Base-by-base conservation (phyloP, 2,113 vertebrate genomes). In the Ameiurus melas region DNA sequence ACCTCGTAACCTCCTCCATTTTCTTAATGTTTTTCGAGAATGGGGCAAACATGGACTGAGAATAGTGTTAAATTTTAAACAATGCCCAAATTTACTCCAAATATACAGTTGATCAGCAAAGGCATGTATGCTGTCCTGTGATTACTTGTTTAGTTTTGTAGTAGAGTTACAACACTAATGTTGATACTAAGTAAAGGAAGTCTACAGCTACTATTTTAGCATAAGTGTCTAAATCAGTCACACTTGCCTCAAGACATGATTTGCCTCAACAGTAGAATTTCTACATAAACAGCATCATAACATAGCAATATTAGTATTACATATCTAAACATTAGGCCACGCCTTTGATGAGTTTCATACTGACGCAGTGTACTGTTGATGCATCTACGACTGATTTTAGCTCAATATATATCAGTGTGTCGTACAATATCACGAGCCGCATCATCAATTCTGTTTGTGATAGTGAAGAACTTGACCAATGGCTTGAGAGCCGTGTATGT, bases 1-100 rank as follows among this genome's bases (percentile, higher is more conserved):
- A 91, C 91, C 87, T 89, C 87, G 43, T 89, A 77, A 86, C 80
- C 58, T 68, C 58, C 58, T 79, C 27, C 17, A 55, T 79, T 79
- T 79, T 79, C 47, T 39, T 20, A 71, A 14, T 83, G 60, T 7
- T n/a, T 82, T 33, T 60, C 6, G 17, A 58, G 17, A 58, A 39
- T 39, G 80, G 80, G 57, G 16, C 53, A 36, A 58, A 58, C 17
- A 17, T 82, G 22, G 80, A 10, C 33, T 36, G 57, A 39, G 33
- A 25, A 60, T 39, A 4, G 0, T 8, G 13, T 33, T 58, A 10
- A 8, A 36, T 58, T 58, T 81, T 57, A 58, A 81, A 22, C 53
- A 81, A 33, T 36, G 19, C 17, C 16, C 19, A 57, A 58, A 58
- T 58, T 5, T 36, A 39, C 9, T 22, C n/a, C n/a, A 33, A 33